phyloP scores from a whole-genome alignment of 1,140 invertebrate genomes.

The Drosophila sulfurigaster region DNA sequence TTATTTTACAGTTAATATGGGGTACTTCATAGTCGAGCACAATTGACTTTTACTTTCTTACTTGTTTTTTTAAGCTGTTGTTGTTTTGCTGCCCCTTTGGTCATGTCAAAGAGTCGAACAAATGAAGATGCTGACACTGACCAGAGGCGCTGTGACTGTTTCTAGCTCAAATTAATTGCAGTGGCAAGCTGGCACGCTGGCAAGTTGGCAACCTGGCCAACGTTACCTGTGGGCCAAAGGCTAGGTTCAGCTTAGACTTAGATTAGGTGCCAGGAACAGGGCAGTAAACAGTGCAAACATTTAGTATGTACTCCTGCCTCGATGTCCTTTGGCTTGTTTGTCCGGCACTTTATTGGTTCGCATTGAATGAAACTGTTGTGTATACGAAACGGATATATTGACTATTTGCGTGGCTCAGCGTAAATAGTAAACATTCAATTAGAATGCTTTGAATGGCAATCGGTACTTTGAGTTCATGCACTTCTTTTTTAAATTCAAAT shows the following conservation, averaged over 20 bases:
- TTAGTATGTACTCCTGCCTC: too few relatives aligned
- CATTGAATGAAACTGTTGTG: slow-evolving; percentile 11
- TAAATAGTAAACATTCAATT: slow-evolving; percentile 15
- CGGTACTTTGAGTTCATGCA: neutral
- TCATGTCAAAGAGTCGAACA: slow-evolving; percentile 32
- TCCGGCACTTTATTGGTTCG: slow-evolving; percentile 38
- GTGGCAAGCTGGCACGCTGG: slow-evolving; percentile 28
- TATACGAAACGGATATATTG: slow-evolving; percentile 7
- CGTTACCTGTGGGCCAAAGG: neutral
- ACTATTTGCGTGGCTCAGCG: neutral
- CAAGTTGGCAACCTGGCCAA: neutral
- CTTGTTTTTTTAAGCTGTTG: neutral
- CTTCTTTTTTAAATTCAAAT: neutral
- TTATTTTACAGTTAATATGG: too few relatives aligned
- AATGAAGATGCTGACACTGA: slow-evolving; percentile 16
- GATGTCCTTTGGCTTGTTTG: slow-evolving; percentile 16
- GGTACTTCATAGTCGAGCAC: too few relatives aligned
- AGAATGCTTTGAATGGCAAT: neutral
- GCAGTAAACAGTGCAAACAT: neutral
- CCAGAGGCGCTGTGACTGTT: slow-evolving; percentile 18
- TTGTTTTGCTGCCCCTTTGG: slow-evolving; percentile 32
- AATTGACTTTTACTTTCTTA: too few relatives aligned
- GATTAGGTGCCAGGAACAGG: slow-evolving; percentile 19
- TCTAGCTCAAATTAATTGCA: slow-evolving; percentile 57
- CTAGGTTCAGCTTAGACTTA: slow-evolving; percentile 11